Percentiles rank a stretch among this genome's conserved stretches.
These are phyloP conservation scores for Vulpes ferrilata DNA, from an alignment of 2,113 vertebrate species.

Conservation along the genomic window DNA sequence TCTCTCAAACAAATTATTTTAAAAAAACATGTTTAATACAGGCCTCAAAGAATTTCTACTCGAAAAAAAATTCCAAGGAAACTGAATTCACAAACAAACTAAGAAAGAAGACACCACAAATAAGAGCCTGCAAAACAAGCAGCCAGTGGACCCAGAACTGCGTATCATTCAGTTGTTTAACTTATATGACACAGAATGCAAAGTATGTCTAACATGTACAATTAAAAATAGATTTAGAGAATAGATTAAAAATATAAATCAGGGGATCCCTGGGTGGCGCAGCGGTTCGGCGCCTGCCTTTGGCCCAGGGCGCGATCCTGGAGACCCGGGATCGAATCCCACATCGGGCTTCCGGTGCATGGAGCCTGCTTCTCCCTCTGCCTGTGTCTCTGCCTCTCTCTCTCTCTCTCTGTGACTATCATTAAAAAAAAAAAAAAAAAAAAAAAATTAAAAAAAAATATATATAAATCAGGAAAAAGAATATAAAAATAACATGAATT, in stretches of 20 bases:
- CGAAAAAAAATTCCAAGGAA: neutral
- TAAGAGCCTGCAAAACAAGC: neutral
- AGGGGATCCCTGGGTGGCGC: too few relatives aligned
- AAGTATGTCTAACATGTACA: neutral
- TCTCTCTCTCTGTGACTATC: too few relatives aligned
- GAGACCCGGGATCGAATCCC: too few relatives aligned
- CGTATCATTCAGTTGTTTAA: neutral
- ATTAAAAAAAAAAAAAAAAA: too few relatives aligned
- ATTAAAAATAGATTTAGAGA: neutral
- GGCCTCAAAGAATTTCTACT: neutral
- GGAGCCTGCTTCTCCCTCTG: too few relatives aligned
- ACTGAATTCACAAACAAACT: conserved; percentile 16
- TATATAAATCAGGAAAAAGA: neutral
- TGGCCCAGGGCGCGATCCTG: too few relatives aligned
- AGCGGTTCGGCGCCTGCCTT: too few relatives aligned
- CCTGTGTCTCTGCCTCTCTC: too few relatives aligned
- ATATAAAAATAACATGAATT: neutral
- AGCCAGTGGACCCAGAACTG: neutral
- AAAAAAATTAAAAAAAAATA: neutral
- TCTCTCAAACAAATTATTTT: too few relatives aligned
- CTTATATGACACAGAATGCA: neutral
- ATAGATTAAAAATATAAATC: neutral
- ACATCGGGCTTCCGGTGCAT: too few relatives aligned
- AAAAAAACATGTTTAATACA: neutral
- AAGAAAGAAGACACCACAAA: neutral